Evolutionary conservation across 2,797 vertebrate genomes (phyloP), one percentile per base, ranked within the genome.

Genomic region (Amblyopsis hoosieri): DNA sequence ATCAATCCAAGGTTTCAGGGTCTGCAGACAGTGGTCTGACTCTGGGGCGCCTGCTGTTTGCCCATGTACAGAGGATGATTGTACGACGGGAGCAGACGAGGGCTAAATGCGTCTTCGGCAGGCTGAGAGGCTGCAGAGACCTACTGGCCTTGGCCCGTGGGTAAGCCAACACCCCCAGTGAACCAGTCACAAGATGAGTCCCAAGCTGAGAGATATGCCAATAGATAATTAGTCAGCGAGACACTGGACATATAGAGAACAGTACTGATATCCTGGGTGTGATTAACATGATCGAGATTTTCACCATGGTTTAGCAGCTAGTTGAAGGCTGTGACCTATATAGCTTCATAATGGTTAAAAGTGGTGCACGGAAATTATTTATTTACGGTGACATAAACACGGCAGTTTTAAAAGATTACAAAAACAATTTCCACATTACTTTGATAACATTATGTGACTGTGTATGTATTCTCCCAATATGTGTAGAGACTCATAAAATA

Each of bases 21-120:
- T 76, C 74, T 17, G 83, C 81, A 89, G 91, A 90, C 89, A 85
- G 86, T 60, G 75, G 74, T 85, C 84, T 84, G 89, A 85, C 85
- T 81, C 83, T 61, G 81, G 81, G 75, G 85, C 87, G 85, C 76
- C 72, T 71, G 80, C 85, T 86, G 80, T 85, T 69, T 75, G 75
- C 82, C 74, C 78, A 77, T 85, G 85, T 89, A 89, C 89, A 90
- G 83, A 85, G 85, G 86, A 87, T 90, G 86, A 91, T 92, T 93
- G 91, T 92, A 61, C 76, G 71, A 72, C 62, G 58, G 60, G 67
- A 71, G 66, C 75, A 80, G 67, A 65, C 47, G 58, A 82, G 72
- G 81, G 76, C 85, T 81, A 76, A 78, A 87, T 76, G 85, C 85
- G 85, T 89, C 87, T 66, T 29, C 76, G 82, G 72, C 71, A 78